A percentile compares a stretch with the other conserved stretches of the same genome.
Evolutionary conservation across 1,140 invertebrate species (phyloP).

Genomic region (Megalonaias nervosa): DNA sequence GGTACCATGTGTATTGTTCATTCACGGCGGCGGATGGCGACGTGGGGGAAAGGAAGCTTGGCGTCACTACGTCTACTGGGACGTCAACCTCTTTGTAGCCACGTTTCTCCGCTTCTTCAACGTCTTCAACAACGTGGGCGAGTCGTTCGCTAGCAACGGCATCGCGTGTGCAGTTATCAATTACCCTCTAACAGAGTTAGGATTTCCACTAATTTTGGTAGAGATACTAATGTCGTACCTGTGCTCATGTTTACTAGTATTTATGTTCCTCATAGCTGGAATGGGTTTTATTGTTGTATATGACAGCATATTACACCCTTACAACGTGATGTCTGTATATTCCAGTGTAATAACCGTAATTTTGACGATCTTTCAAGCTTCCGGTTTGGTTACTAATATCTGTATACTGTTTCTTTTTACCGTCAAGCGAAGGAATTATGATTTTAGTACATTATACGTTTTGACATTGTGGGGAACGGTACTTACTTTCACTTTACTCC

Average conservation of each 20-base stretch:
- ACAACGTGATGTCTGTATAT: too few species aligned
- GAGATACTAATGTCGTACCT: constrained; percentile 32
- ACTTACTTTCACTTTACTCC: too few species aligned
- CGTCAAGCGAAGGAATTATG: too few species aligned
- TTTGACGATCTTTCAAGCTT: too few species aligned
- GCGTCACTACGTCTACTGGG: constrained; percentile 35
- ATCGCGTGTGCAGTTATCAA: constrained; percentile 34
- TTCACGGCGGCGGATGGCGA: constrained; percentile 44
- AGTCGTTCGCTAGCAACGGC: constrained; percentile 16
- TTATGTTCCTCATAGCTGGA: too few species aligned
- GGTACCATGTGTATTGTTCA: constrained; percentile 37
- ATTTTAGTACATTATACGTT: too few species aligned
- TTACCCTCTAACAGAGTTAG: constrained; percentile 33
- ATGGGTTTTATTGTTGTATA: too few species aligned
- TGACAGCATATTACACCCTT: too few species aligned
- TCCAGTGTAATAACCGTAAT: too few species aligned
- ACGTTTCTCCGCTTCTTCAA: constrained; percentile 20
- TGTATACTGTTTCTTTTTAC: too few species aligned
- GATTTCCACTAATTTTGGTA: not conserved
- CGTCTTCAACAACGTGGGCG: constrained; percentile 29
- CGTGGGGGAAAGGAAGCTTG: constrained; percentile 34
- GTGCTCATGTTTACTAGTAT: not conserved
- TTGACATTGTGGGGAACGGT: too few species aligned
- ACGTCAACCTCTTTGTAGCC: constrained; percentile 38
- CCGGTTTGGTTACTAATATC: too few species aligned